Base-by-base conservation (phyloP, 2,113 vertebrate species). In the Acanthochromis polyacanthus region DNA sequence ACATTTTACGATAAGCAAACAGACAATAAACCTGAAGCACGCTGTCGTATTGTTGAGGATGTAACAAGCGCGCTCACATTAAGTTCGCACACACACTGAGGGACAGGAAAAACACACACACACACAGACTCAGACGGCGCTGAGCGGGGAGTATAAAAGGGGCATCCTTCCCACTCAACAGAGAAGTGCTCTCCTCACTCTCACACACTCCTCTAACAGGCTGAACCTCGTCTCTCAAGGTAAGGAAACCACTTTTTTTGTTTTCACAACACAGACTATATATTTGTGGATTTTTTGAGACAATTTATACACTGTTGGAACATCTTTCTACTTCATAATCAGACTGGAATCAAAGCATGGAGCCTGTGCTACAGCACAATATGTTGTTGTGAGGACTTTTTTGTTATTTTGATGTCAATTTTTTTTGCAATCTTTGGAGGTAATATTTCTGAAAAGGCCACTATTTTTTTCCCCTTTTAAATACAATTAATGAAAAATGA, bases 71-170 rank as follows among this genome's bases (percentile, higher is more conserved):
- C 36, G 53, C 53, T 67, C 55, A 40, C n/a, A 52, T 62, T 40
- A 61, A 56, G 4, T 69, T 66, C 17, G 7, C 46, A 73, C 69
- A 81, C 86, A 83, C 79, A 76, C 59, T 0, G 45, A 77, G 57
- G 48, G 57, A 80, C 36, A 85, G 45, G 64, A 32, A 81, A 71
- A 71, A 48, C 61, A 62, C 75, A 56, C 67, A 62, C 72, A 74
- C 66, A 65, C 81, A 69, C 80, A 80, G 80, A 81, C 82, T 55
- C 48, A 22, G 71, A 61, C 56, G 70, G 45, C 9, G 48, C 80
- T 74, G 87, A 87, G 87, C 82, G 19, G 76, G 67, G 88, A 88
- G 84, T 94, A 94, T 94, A 94, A 93, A 94, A 93, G 90, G 85
- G 87, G 67, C 87, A 67, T 91, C 89, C 82, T 89, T 90, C 80